Base-by-base conservation (phyloP, 1,140 invertebrate species). In the Lepidurus couesii region DNA sequence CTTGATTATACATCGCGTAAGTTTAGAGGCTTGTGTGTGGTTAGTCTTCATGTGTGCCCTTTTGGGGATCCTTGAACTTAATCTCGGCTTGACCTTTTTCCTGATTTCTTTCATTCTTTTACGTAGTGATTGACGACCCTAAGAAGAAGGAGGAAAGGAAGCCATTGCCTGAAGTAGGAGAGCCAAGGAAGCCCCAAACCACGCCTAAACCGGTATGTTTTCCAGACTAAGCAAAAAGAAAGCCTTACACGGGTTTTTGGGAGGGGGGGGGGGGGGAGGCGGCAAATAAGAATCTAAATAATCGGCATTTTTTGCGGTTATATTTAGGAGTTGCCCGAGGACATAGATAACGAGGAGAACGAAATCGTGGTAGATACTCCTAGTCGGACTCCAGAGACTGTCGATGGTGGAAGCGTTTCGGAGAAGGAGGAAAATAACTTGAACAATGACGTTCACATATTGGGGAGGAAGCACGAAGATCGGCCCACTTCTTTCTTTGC, bases 401-500 rank as follows among this genome's bases (percentile, higher is more conserved):
- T 1, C 53, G 21, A 16, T 65, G 53, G 6, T 9, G 53, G 53
- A 65, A 65, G 53, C 53, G 53, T n/a, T 7, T 21, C 53, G 53
- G 53, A 65, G 6, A 65, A 65, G n/a, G 53, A 65, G 21, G 21
- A 65, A 21, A 11, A 13, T 21, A 65, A 65, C n/a, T 21, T 21
- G 8, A 65, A 80, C 24, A 77, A 53, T 53, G 79, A 78, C 47
- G 80, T 82, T 24, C 78, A 82, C 44, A 82, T 81, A n/a, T 77
- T 80, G 74, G 81, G 79, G 11, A 81, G 81, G 7, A 84, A 82
- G 78, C 79, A 81, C n/a, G 92, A 94, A 83, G 92, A 94, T 83
- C 88, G 92, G 83, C 90, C 92, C 81, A 91, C 93, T 82, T 94
- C 94, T 81, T 96, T 97, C 88, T 96, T 97, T 85, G 92, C 93